Conservation (phyloP, 2,113 vertebrate genomes). For the Atrichornis clamosus region DNA sequence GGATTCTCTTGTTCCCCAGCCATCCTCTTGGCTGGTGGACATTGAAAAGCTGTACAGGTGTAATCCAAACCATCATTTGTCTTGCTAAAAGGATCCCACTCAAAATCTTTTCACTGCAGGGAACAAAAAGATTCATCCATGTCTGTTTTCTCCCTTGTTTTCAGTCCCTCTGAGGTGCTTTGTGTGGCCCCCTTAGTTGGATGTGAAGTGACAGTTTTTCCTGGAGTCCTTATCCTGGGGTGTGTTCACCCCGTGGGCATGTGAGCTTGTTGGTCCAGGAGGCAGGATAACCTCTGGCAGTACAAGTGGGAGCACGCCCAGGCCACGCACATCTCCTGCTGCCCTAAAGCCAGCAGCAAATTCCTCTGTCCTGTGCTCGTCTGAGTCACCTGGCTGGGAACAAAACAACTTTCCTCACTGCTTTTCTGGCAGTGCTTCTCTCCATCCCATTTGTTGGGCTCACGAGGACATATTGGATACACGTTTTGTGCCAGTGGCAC, state of each 20-base stretch:
- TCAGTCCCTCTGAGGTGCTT: neutral
- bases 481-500: neutral
- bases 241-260: neutral
- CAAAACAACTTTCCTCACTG: neutral
- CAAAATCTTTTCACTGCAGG: neutral
- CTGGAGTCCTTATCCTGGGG: neutral
- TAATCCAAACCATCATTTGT: too few species aligned
- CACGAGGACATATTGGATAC: neutral
- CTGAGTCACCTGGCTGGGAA: neutral
- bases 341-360: neutral
- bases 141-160: neutral
- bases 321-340: neutral
- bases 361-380: neutral
- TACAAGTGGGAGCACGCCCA: neutral
- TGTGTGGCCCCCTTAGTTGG: neutral
- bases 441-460: neutral
- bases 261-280: neutral
- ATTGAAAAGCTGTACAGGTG: neutral
- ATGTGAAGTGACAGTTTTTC: neutral
- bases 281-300: neutral
- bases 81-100: neutral
- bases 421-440: neutral
- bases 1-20: neutral
- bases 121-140: fast-evolving
- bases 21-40: too few species aligned